Conservation (phyloP, 2,888 invertebrate species). For the Synanthedon tipuliformis region DNA sequence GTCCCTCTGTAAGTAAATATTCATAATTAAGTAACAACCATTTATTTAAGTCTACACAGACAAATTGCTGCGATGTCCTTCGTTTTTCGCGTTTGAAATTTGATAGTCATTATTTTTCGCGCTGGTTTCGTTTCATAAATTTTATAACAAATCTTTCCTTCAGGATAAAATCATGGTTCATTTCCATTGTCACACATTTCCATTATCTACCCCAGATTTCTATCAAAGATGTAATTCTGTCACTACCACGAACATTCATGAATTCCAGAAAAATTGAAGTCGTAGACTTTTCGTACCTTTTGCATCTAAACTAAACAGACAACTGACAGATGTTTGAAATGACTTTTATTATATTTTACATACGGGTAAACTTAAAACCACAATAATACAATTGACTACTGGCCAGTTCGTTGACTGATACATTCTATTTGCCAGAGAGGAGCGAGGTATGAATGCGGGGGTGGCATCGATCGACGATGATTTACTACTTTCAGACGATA, state of each 20-base stretch:
- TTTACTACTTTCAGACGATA: conserved; percentile 19
- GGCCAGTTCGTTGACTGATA: conserved; percentile 17
- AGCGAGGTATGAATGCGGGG: conserved; percentile 2
- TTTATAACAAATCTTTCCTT: background rate
- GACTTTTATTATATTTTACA: no score
- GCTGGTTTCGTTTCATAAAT: background rate
- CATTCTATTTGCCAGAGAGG: conserved; percentile 8
- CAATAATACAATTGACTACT: background rate
- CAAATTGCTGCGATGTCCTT: conserved; percentile 2
- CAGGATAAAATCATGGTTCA: no score
- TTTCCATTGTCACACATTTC: no score
- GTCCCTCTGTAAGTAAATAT: conserved; percentile 21
- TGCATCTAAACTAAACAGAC: no score
- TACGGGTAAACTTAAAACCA: no score
- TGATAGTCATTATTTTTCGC: background rate
- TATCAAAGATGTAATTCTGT: no score
- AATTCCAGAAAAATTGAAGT: no score
- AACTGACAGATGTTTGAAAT: no score
- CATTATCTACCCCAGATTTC: no score
- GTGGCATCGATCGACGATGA: conserved; percentile 22
- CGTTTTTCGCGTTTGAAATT: background rate
- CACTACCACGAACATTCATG: no score
- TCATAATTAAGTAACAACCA: conserved; percentile 16
- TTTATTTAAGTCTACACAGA: conserved; percentile 7
- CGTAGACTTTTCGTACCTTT: no score